Evolutionary conservation across 2,113 vertebrate genomes (phyloP), one percentile per base, ranked within the genome.

Genomic region (Psilopsiagon aymara): DNA sequence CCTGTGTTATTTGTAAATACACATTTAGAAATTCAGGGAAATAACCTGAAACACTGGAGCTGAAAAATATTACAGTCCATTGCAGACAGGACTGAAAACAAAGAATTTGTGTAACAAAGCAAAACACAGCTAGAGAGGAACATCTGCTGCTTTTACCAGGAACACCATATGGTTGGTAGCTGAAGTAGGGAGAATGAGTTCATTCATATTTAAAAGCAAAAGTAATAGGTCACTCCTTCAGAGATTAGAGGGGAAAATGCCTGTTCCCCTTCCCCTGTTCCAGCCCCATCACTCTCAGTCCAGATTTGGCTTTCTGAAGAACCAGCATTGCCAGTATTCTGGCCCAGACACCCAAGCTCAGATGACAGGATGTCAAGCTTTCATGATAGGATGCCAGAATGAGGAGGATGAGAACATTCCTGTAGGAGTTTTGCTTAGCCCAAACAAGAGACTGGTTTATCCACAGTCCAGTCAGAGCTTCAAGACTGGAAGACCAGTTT

Each of bases 121-220:
- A 90, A 86, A 94, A 90, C 33, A 39, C 51, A 67, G 59, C 57
- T 67, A 76, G 82, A 81, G 76, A 91, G 59, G 47, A 98, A 96
- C 88, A 98, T 97, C 94, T 97, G 94, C 88, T 94, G 18, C 82
- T 95, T 97, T 94, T 92, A 91, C 83, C 70, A 94, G 73, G 80
- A 97, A 97, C 62, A 92, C 92, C 94, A 97, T 88, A 96, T 95
- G 97, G 94, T 83, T 67, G 55, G 51, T 91, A 97, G 89, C 86
- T 90, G 82, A 91, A 67, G 71, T 39, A 87, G 25, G 15, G 55
- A 93, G 69, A 94, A 33, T 87, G 80, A 90, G 69, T 95, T 94
- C 51, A 95, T 95, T 94, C 88, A 86, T 69, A 84, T 91, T 95
- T 95, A 95, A 94, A 93, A 91, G 64, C 29, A 95, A 55, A 91